These are phyloP conservation scores for Siderastrea radians DNA, from an alignment of 92 coral and sea anemone species.

Conservation along the genomic window DNA sequence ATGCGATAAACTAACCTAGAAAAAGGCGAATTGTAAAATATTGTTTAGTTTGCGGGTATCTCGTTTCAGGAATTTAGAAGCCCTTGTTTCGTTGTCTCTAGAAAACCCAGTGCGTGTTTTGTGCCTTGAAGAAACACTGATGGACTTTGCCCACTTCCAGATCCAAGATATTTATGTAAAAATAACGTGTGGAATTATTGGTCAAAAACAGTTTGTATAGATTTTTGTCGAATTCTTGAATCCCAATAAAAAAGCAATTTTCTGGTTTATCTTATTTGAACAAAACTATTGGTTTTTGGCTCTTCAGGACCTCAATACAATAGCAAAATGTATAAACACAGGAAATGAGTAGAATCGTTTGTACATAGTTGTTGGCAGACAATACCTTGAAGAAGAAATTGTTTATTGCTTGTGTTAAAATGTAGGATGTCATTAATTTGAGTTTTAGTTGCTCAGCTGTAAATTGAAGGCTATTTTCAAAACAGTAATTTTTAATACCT, in stretches of 20 bases:
- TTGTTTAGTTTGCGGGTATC: constrained; percentile 13
- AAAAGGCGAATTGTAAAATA: not conserved
- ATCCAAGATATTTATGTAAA: not conserved
- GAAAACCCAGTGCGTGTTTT: constrained; percentile 8
- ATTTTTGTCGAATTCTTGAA: not conserved
- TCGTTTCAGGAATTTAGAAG: constrained; percentile 10
- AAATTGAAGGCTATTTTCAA: constrained; percentile 1
- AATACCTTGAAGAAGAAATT: too few species aligned
- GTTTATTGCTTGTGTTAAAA: not conserved
- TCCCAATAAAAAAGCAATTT: constrained; percentile 7
- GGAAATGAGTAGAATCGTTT: not conserved
- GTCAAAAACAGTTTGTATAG: not conserved
- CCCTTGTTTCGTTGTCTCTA: not conserved
- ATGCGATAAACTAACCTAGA: not conserved
- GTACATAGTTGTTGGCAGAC: not conserved
- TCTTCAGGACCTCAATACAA: not conserved
- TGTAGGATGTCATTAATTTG: not conserved
- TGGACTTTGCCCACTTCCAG: not conserved
- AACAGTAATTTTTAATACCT: not conserved
- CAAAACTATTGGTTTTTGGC: not conserved
- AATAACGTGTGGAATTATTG: not conserved
- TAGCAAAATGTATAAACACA: not conserved
- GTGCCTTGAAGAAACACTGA: constrained; percentile 14
- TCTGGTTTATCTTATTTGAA: not conserved
- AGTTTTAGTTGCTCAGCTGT: not conserved